Base-by-base conservation (phyloP, 2,888 invertebrate genomes). In the Noctua janthe region DNA sequence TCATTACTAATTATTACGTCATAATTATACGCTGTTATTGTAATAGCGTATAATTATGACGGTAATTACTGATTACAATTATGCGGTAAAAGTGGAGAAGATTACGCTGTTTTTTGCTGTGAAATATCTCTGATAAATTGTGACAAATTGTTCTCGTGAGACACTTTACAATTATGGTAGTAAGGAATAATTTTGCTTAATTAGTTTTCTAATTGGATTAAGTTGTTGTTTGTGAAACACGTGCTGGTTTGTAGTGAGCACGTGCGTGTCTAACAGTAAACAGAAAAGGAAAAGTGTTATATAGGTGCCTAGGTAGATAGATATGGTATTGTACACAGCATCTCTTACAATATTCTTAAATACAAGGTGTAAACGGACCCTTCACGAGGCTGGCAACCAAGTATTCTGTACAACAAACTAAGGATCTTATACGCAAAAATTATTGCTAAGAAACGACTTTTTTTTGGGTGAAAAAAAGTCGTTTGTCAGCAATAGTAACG, bases 111-210 rank as follows among this genome's bases (percentile, higher is more conserved):
- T 78, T 87, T 85, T 89, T 87, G 76, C 59, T 2, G 39, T 8
- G 20, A 79, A 77, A 83, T 76, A 51, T 78, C 80, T 83, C 67
- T 87, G 88, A 90, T 87, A 85, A 88, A 87, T 88, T 85, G 71
- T 87, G 89, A 91, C 89, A 90, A 90, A 91, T 90, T 87, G 89
- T 78, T 78, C 67, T 69, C 70, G 29, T 71, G 71, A 47, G 43
- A 35, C 39, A 54, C n/a, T n/a, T 56, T 23, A 23, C 76, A 80
- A 80, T 86, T 88, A 82, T 51, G n/a, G 54, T 39, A n/a, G 23
- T 66, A 6, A 56, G 54, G 73, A 78, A 86, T 72, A 69, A 78
- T 83, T 82, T 83, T 64, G 39, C 62, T 20, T 81, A 76, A 84
- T 81, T 75, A 79, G 80, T 72, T 80, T 84, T 84, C 87, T 86